A percentile compares a stretch with the other conserved stretches of the same genome.
Conservation (phyloP, 2,888 invertebrate species). For the Dryobotodes eremita region DNA sequence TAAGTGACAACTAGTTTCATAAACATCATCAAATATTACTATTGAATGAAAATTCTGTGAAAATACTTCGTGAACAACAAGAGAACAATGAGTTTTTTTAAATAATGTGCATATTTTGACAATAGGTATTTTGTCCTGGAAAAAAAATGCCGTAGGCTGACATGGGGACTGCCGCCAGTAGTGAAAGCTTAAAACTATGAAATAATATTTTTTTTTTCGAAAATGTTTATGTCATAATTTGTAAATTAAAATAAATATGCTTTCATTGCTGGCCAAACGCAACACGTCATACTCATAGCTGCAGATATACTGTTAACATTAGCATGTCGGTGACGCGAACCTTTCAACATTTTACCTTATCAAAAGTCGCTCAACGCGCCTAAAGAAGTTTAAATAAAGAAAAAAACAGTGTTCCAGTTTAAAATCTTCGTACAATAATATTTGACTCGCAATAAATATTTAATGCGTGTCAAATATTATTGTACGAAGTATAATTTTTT, state of each 20-base stretch:
- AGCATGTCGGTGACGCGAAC: background rate
- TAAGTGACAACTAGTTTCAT: background rate
- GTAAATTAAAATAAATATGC: background rate
- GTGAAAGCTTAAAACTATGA: background rate
- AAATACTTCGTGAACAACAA: background rate
- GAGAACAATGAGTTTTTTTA: background rate
- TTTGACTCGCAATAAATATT: background rate
- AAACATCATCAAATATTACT: background rate
- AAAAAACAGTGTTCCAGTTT: background rate
- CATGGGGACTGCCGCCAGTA: background rate
- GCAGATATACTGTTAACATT: background rate
- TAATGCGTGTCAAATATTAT: too few relatives aligned
- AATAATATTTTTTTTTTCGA: background rate
- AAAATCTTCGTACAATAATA: background rate
- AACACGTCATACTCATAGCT: background rate
- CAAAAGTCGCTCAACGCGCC: background rate
- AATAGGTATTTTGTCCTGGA: background rate
- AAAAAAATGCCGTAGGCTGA: too few relatives aligned
- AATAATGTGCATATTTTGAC: background rate
- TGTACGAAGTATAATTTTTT: too few relatives aligned
- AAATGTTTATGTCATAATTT: background rate
- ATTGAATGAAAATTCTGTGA: background rate
- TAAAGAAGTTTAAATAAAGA: background rate
- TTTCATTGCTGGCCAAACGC: background rate
- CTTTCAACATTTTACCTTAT: background rate